Evolutionary conservation across 2,113 vertebrate genomes (phyloP).

Genomic region (Ceuthmochares aereus): DNA sequence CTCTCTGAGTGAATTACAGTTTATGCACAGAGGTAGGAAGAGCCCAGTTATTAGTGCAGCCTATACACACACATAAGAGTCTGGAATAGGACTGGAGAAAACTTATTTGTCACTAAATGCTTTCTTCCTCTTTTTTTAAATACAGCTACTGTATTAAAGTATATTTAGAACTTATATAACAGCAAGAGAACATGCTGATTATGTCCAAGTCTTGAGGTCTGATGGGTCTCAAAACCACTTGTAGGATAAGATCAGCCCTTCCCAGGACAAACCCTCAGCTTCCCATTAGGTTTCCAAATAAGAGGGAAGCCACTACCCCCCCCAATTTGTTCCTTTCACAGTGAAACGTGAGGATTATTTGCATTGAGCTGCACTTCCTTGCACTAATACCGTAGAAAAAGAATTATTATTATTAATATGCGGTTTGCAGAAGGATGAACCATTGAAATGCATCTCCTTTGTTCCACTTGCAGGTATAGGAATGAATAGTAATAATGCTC

Average conservation of each 20-base stretch:
- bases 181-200: neutral
- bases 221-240: neutral
- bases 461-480: no score
- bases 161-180: neutral
- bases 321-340: neutral
- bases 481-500: neutral
- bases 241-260: neutral
- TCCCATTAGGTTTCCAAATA: neutral
- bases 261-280: neutral
- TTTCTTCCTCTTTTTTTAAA: rapidly evolving
- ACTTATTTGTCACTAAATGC: neutral
- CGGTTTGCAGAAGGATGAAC: no score
- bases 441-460: no score
- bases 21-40: neutral
- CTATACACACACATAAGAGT: neutral
- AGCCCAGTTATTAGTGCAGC: neutral
- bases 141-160: neutral
- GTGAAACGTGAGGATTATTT: neutral
- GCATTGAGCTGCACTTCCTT: neutral
- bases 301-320: neutral
- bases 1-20: neutral
- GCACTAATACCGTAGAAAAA: neutral
- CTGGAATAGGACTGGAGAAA: neutral
- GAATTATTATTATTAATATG: no score
- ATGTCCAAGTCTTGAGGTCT: neutral